Evolutionary conservation across 2,113 vertebrate genomes (phyloP), one percentile per base, ranked within the genome.

Genomic region (Ellobius talpinus): DNA sequence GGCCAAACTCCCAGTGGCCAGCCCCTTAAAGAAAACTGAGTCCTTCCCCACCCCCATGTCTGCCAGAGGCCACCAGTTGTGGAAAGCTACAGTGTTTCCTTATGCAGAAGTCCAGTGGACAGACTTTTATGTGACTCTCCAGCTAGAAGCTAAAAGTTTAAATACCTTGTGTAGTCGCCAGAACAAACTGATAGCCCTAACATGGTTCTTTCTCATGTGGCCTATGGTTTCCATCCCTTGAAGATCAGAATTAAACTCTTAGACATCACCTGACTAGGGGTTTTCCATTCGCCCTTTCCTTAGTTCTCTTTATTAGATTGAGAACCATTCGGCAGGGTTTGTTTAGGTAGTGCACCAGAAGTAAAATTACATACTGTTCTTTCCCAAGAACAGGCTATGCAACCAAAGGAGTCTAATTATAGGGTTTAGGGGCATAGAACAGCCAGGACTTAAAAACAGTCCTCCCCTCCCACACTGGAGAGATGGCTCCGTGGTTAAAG

Each of bases 111-210:
- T 19, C 8, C 55, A 61, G 12, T 58, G 29, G 47, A 58, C 76
- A 68, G 42, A n/a, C 16, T 81, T 91, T 89, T 39, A 55, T 19
- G 9, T 58, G 79, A 24, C 66, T 14, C 29, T 29, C 19, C 50
- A 78, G n/a, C 33, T 92, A 1, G 63, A 36, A 65, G 47, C 39
- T 36, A 21, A 61, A 90, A 47, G 24, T 66, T 45, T 47, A 21
- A 19, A 11, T 88, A 55, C 82, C 61, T 29, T 61, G 45, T 81
- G 47, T 3, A 21, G 36, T 11, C 17, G 16, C 39, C 36, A 23
- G 61, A 1, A 0, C 39, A 76, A 23, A 66, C 19, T 0, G 0
- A 0, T 55, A 47, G 29, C 13, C 66, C 66, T 23, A 36, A 9
- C 24, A 36, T 86, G 14, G 33, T n/a, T 47, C n/a, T 52, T 89